A percentile compares a stretch with the other conserved stretches of the same genome.
phyloP scores from a whole-genome alignment of 2,113 vertebrate species.

The Cynoglossus semilaevis region DNA sequence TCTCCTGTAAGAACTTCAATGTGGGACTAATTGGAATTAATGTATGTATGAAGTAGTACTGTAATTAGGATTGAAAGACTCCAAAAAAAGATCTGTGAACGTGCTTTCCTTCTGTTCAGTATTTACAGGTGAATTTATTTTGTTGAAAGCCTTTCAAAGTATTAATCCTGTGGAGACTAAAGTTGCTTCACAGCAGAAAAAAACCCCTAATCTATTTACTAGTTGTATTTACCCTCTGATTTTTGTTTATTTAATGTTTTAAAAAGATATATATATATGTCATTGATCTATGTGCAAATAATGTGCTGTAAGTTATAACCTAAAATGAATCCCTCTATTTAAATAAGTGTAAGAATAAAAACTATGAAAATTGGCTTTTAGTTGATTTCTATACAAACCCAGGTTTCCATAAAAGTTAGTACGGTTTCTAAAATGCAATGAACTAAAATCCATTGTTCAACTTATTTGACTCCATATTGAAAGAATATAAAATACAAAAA shows the following conservation, averaged over 20 bases:
- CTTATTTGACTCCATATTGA: too few species aligned
- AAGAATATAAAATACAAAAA: too few species aligned
- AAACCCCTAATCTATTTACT: constrained; percentile 43
- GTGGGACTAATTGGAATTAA: constrained; percentile 1
- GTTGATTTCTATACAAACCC: too few species aligned
- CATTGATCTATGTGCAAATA: constrained; percentile 46
- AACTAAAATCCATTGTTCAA: too few species aligned
- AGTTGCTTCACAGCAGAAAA: constrained; percentile 43
- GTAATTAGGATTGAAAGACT: constrained; percentile 61
- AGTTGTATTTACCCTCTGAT: constrained; percentile 27
- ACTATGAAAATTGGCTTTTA: constrained; percentile 27
- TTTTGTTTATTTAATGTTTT: constrained; percentile 44
- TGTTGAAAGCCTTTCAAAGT: constrained; percentile 35
- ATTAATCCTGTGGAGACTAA: constrained; percentile 40
- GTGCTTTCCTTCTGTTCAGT: constrained; percentile 31
- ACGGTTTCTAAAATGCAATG: too few species aligned
- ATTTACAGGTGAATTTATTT: constrained; percentile 60
- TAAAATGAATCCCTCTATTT: constrained; percentile 45
- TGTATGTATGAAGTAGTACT: constrained; percentile 58
- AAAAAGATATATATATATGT: constrained; percentile 13
- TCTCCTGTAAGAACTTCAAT: constrained; percentile 15
- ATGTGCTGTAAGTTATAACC: constrained; percentile 44
- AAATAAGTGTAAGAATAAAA: constrained; percentile 64
- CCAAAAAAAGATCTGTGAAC: constrained; percentile 38
- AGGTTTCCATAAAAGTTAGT: too few species aligned